Conservation (phyloP, 2,797 vertebrate genomes). For the Smutsia temminckii region DNA sequence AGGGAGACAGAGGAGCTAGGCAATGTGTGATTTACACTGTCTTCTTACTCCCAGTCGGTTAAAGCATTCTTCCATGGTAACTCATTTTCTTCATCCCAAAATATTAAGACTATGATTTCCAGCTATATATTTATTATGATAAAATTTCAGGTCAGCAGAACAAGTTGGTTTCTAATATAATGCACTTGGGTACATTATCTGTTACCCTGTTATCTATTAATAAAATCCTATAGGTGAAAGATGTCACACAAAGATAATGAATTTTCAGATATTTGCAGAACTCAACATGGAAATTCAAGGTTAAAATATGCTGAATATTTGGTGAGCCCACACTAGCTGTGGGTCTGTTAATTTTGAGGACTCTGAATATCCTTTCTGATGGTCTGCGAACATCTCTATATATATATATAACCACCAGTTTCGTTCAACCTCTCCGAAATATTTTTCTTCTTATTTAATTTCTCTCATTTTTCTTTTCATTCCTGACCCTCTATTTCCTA, state of each 20-base stretch:
- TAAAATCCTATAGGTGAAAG: constrained; percentile 20
- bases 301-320: not conserved
- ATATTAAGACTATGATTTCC: not conserved
- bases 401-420: not conserved
- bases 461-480: constrained; percentile 22
- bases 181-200: not conserved
- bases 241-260: not conserved
- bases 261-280: not conserved
- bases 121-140: constrained; percentile 4
- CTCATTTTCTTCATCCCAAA: not conserved
- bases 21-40: not conserved
- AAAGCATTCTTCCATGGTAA: not conserved
- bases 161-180: not conserved
- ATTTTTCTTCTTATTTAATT: not conserved
- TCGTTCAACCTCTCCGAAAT: not conserved
- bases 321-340: not conserved
- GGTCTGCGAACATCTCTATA: not conserved
- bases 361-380: not conserved
- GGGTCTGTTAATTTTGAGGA: not conserved
- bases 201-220: not conserved
- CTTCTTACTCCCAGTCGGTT: not conserved
- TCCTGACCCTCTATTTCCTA: not conserved
- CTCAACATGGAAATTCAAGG: not conserved
- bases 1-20: not conserved
- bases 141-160: constrained; percentile 7